These are phyloP conservation scores for Lepisosteus osseus DNA, from an alignment of 2,113 vertebrate genomes.

Conservation along the genomic window DNA sequence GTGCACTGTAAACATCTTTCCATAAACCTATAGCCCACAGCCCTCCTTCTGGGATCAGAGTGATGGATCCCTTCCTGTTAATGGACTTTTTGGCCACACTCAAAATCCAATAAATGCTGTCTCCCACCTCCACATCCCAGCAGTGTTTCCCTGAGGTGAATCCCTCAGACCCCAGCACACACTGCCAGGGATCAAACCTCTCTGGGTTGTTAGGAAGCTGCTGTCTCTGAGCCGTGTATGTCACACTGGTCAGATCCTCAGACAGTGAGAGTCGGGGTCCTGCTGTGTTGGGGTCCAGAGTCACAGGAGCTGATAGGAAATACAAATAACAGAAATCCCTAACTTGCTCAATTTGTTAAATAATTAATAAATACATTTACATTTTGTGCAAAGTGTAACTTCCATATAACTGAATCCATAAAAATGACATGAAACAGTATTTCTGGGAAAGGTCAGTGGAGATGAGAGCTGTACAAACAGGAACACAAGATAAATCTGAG, in stretches of 20 bases:
- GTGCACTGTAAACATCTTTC: constrained; percentile 54
- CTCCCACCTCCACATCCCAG: constrained; percentile 62
- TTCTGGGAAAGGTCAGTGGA: too few species aligned
- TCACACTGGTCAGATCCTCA: constrained; percentile 57
- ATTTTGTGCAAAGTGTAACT: too few species aligned
- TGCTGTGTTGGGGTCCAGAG: constrained; percentile 65
- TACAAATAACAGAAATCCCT: too few species aligned
- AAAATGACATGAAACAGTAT: too few species aligned
- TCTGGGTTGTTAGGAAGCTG: constrained; percentile 62
- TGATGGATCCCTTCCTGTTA: constrained; percentile 42
- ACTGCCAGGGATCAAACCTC: constrained; percentile 63
- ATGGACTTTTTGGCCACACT: constrained; percentile 57
- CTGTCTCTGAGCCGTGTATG: constrained; percentile 38
- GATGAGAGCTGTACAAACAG: too few species aligned
- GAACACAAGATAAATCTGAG: too few species aligned
- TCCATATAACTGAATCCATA: too few species aligned
- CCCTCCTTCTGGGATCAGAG: constrained; percentile 60
- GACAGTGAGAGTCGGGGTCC: constrained; percentile 68
- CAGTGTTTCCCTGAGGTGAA: constrained; percentile 53
- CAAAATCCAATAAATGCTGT: constrained; percentile 65
- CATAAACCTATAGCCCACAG: constrained; percentile 67
- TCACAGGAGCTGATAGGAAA: constrained; percentile 42
- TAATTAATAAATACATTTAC: too few species aligned
- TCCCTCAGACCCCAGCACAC: constrained; percentile 47
- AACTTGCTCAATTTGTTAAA: too few species aligned